These are phyloP conservation scores for Conus ventricosus DNA, from an alignment of 1,140 invertebrate species.

Conservation along the genomic window DNA sequence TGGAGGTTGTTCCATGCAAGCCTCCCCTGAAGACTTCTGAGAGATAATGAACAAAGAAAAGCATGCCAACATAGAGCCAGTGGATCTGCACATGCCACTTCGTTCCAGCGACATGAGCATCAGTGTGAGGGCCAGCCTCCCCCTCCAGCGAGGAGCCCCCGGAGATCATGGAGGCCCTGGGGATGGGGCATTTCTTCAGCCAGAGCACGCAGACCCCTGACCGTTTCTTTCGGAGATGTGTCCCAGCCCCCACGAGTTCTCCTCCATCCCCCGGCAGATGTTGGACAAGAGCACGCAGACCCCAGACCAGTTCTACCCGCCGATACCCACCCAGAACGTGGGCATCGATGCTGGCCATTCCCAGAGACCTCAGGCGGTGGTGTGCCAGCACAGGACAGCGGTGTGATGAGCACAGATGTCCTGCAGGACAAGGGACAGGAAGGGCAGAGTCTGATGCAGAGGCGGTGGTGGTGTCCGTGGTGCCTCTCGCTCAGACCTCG, in stretches of 20 bases:
- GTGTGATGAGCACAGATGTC: too few species aligned
- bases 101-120: neutral
- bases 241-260: conserved; percentile 36
- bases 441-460: neutral
- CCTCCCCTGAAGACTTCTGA: neutral
- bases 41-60: neutral
- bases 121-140: conserved; percentile 5
- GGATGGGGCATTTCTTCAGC: conserved; percentile 36
- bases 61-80: neutral
- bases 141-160: conserved; percentile 22
- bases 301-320: conserved; percentile 29
- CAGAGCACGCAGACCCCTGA: conserved; percentile 37
- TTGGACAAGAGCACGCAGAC: conserved; percentile 34
- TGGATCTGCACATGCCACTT: neutral
- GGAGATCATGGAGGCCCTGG: conserved; percentile 31
- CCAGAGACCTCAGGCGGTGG: neutral
- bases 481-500: neutral
- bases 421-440: neutral
- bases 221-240: conserved; percentile 33
- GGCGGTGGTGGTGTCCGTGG: neutral
- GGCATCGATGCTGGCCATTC: conserved; percentile 31
- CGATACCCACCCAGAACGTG: conserved; percentile 32
- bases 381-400: neutral
- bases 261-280: neutral
- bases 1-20: neutral